These are phyloP conservation scores for Xenopus laevis DNA, from an alignment of 2,113 vertebrate genomes.

Conservation along the genomic window DNA sequence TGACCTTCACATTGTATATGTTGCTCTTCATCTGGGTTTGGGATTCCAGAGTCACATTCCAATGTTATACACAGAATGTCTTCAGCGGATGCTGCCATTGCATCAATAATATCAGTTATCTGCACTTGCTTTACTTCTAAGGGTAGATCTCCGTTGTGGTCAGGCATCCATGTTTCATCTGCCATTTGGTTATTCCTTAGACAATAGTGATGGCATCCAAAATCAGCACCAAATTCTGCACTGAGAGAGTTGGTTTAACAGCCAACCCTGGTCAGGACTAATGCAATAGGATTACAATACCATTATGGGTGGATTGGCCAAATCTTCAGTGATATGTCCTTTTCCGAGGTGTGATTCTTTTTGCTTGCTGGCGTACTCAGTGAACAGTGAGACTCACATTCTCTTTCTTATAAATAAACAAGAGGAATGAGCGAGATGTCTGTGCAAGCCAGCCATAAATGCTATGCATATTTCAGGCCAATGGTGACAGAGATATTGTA, in stretches of 20 bases:
- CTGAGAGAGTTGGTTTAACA: not conserved
- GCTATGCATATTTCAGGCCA: constrained; percentile 61
- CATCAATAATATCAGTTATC: constrained; percentile 51
- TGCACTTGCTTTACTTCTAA: constrained; percentile 46
- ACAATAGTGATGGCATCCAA: not conserved
- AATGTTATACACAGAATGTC: not conserved
- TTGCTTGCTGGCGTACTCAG: constrained; percentile 45
- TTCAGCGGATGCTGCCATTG: constrained; percentile 32
- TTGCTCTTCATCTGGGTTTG: constrained; percentile 4
- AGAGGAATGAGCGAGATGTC: constrained; percentile 63
- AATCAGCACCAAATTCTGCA: not conserved
- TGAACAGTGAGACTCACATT: constrained; percentile 61
- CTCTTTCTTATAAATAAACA: constrained; percentile 68
- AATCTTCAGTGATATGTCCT: constrained; percentile 37
- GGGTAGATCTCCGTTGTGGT: constrained; percentile 52
- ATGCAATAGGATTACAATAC: constrained; percentile 28
- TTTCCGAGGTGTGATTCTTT: constrained; percentile 31
- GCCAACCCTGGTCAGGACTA: not conserved
- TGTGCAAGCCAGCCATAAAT: constrained; percentile 60
- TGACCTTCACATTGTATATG: rapidly evolving
- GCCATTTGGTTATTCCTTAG: constrained; percentile 57
- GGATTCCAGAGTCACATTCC: not conserved
- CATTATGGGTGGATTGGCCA: constrained; percentile 43
- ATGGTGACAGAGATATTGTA: constrained; percentile 71
- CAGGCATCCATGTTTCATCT: constrained; percentile 50